Base-by-base conservation (phyloP, 2,888 invertebrate species). In the Cerceris ruficornis region DNA sequence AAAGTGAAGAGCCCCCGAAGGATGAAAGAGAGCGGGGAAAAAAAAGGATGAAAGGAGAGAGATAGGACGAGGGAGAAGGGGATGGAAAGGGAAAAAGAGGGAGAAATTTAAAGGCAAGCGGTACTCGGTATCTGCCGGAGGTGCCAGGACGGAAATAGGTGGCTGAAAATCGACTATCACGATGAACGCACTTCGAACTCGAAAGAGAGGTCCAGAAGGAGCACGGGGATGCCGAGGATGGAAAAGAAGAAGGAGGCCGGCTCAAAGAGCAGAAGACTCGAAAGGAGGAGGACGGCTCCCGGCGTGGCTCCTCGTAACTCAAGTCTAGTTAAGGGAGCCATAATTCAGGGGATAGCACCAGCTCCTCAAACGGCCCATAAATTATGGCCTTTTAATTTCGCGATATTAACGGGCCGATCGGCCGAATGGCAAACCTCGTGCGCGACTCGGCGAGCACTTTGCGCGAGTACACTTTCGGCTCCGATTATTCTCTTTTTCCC, bases 321-420 rank as follows among this genome's bases (percentile, higher is more conserved):
- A 91, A 90, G 91, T 90, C 92, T 92, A 91, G 91, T 92, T 92
- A 91, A 91, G 91, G 90, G 90, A 91, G 91, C 90, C 88, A 92
- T 91, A 92, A 92, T 91, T 91, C 90, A 91, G 88, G 81, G 90
- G 90, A 90, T 91, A 91, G 90, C 90, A 91, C 90, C 89, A 88
- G 88, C 87, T 90, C 91, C 90, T 90, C 89, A 89, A 92, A 91
- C 89, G 89, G 86, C 88, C 88, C 90, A 90, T 91, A 92, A 92
- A 92, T 92, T 91, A 91, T 87, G 88, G 87, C 86, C 85, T 89
- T 91, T 90, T 89, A 90, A 91, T 91, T 91, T 91, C 86, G 89
- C 89, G 88, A 89, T 89, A 91, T 92, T 91, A 91, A 91, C 90
- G 84, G 87, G 87, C 89, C 86, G 88, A 91, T 90, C 88, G 86